phyloP scores from a whole-genome alignment of 2,113 vertebrate genomes.

The Festucalex cinctus region DNA sequence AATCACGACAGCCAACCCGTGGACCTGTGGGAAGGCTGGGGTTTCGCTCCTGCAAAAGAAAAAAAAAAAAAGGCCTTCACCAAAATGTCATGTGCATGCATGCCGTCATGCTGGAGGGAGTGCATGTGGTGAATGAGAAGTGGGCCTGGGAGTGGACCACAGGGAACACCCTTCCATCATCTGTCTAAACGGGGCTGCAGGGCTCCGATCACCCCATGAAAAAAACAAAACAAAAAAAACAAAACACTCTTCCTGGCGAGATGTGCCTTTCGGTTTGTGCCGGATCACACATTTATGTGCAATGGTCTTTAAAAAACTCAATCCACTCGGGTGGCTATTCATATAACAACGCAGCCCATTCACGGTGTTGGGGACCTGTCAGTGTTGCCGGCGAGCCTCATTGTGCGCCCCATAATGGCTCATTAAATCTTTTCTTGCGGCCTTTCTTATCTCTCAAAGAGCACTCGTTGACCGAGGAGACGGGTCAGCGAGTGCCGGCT shows the following conservation, averaged over 20 bases:
- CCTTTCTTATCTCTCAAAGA: slow-evolving; percentile 68
- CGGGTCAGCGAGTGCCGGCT: slow-evolving; percentile 57
- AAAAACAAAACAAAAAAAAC: slow-evolving; percentile 24
- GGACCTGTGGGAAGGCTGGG: slow-evolving; percentile 30
- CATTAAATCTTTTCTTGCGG: slow-evolving; percentile 70
- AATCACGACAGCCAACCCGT: slow-evolving; percentile 36
- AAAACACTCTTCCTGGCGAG: slow-evolving; percentile 40
- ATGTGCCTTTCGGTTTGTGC: slow-evolving; percentile 41
- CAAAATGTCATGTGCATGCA: slow-evolving; percentile 60
- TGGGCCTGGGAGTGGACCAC: slow-evolving; percentile 54
- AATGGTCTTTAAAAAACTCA: slow-evolving; percentile 53
- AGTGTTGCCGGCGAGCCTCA: slow-evolving; percentile 61
- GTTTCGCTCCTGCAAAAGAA: slow-evolving; percentile 31
- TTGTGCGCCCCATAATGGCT: slow-evolving; percentile 70
- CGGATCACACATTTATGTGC: slow-evolving; percentile 60
- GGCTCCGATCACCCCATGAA: slow-evolving; percentile 39
- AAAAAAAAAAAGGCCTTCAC: slow-evolving; percentile 47
- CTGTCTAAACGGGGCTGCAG: slow-evolving; percentile 63
- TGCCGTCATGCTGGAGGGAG: slow-evolving; percentile 46
- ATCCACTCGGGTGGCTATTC: slow-evolving; percentile 58
- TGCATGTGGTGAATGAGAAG: slow-evolving; percentile 61
- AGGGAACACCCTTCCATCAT: slow-evolving; percentile 71
- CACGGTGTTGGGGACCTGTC: slow-evolving; percentile 69
- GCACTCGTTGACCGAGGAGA: slow-evolving; percentile 60
- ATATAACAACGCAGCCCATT: slow-evolving; percentile 59